Conservation (phyloP, 2,888 invertebrate species). For the Hypomecis atomaria region DNA sequence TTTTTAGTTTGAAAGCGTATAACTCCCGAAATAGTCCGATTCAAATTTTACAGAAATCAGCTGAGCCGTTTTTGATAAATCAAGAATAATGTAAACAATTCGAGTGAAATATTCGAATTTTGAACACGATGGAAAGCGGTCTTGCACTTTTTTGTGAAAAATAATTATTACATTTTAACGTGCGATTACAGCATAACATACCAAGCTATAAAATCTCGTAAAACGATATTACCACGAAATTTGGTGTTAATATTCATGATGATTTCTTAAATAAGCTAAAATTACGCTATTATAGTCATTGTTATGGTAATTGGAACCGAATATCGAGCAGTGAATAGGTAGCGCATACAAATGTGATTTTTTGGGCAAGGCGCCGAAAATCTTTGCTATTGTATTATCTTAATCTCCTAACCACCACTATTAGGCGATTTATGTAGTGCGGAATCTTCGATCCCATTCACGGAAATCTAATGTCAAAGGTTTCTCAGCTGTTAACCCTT, state of each 20-base stretch:
- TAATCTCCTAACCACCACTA: constrained; percentile 25
- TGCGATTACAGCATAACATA: background rate
- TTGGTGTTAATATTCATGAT: constrained; percentile 15
- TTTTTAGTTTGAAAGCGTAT: too few species aligned
- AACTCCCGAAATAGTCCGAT: too few species aligned
- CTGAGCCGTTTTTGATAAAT: too few species aligned
- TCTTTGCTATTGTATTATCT: constrained; percentile 14
- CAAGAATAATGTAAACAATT: too few species aligned
- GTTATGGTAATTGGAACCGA: constrained; percentile 9
- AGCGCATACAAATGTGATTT: constrained; percentile 46
- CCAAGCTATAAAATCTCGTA: constrained; percentile 40
- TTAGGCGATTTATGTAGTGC: constrained; percentile 14
- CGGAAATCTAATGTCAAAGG: constrained; percentile 11
- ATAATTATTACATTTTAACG: too few species aligned
- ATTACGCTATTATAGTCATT: constrained; percentile 19
- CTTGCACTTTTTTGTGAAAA: too few species aligned
- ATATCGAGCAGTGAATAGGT: constrained; percentile 20
- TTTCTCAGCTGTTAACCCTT: too few species aligned
- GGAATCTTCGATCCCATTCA: constrained; percentile 10
- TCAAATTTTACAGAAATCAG: too few species aligned
- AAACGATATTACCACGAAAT: constrained; percentile 31
- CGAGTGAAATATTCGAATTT: too few species aligned
- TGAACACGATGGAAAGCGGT: too few species aligned
- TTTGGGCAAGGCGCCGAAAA: constrained; percentile 37
- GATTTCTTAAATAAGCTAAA: constrained; percentile 13